A percentile compares a stretch with the other conserved stretches of the same genome.
These are phyloP conservation scores for Drosophila lowei DNA, from an alignment of 1,140 invertebrate genomes.

Conservation along the genomic window DNA sequence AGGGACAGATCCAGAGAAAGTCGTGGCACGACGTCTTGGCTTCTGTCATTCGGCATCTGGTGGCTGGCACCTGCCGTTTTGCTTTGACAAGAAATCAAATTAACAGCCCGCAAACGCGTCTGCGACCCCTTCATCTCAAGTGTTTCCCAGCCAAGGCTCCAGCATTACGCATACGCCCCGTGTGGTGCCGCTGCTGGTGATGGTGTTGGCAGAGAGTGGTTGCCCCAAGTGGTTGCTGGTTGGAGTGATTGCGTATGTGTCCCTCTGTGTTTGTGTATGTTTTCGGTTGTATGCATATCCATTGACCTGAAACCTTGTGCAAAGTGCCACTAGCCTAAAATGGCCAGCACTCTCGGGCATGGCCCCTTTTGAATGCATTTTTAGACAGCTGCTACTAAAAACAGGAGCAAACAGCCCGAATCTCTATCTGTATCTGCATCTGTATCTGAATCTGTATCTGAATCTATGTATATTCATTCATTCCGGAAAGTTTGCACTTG, in stretches of 20 bases:
- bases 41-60: conserved; percentile 34
- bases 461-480: conserved; percentile 18
- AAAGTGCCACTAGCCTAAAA: conserved; percentile 67
- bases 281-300: conserved; percentile 24
- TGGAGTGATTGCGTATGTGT: conserved; percentile 26
- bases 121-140: conserved; percentile 10
- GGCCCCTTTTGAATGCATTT: conserved; percentile 37
- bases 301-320: conserved; percentile 59
- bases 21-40: conserved; percentile 62
- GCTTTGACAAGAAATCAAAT: conserved; percentile 75
- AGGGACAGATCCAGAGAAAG: conserved; percentile 37
- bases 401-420: conserved; percentile 1
- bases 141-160: conserved; percentile 22
- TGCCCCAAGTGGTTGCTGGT: conserved; percentile 34
- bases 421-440: too few species aligned
- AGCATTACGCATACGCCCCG: conserved; percentile 62
- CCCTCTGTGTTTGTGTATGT: conserved; percentile 5
- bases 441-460: too few species aligned
- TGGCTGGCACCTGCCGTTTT: conserved; percentile 42
- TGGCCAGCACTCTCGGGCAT: conserved; percentile 42
- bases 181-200: background rate
- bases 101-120: conserved; percentile 58
- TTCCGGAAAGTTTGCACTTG: conserved; percentile 19
- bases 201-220: conserved; percentile 5
- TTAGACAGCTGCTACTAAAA: conserved; percentile 15